A percentile compares a stretch with the other conserved stretches of the same genome.
Conservation (phyloP, 2,113 vertebrate species). For the Lagopus leucura region DNA sequence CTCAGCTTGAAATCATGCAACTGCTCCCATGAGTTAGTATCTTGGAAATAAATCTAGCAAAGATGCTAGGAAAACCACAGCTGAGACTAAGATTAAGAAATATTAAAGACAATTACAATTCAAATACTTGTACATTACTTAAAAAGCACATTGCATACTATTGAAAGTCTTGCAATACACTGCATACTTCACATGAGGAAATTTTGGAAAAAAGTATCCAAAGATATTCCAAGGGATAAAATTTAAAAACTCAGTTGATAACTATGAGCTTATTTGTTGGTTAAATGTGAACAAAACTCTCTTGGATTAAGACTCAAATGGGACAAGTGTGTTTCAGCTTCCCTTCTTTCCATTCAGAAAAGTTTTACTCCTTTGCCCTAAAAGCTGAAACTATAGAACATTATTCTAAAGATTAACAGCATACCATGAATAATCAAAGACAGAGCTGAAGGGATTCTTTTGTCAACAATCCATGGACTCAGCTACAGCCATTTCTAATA, state of each 20-base stretch:
- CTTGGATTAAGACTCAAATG: neutral
- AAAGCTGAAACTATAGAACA: neutral
- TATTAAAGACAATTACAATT: neutral
- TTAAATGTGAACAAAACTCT: neutral
- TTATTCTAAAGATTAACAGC: conserved; percentile 15
- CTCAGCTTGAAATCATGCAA: conserved; percentile 2
- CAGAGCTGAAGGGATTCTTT: conserved; percentile 22
- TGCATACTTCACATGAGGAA: neutral
- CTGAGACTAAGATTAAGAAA: conserved; percentile 5
- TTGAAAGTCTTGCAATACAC: neutral
- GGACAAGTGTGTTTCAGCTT: neutral
- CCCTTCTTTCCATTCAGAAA: neutral
- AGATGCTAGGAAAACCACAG: conserved; percentile 5
- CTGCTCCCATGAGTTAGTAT: neutral
- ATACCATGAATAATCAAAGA: conserved; percentile 10
- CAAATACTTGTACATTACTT: neutral
- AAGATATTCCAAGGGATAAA: neutral
- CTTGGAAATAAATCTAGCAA: conserved; percentile 29
- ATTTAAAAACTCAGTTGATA: neutral
- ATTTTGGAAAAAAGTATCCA: neutral
- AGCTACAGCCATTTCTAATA: conserved; percentile 34
- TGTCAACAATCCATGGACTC: conserved; percentile 11
- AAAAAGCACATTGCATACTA: neutral
- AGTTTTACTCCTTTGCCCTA: neutral
- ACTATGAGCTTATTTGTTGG: neutral